These are phyloP conservation scores for Cyprinodon diabolis DNA, from an alignment of 2,797 vertebrate genomes.

Conservation along the genomic window DNA sequence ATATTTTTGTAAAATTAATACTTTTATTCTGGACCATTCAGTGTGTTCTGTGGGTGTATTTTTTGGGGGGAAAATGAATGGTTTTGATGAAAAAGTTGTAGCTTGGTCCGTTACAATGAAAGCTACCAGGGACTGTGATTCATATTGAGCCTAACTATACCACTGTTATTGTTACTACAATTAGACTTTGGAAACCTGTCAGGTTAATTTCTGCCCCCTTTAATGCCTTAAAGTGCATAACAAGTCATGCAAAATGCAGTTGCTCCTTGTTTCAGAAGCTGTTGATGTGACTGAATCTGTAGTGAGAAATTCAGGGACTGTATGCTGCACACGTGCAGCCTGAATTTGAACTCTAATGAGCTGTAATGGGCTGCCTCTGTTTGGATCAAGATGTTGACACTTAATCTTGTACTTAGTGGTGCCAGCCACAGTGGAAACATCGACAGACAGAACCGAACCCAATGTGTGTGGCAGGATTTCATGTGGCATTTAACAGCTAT, in stretches of 20 bases:
- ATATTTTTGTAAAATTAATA: too few species aligned
- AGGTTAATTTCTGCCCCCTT: neutral
- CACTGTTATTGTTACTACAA: neutral
- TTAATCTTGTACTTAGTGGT: constrained; percentile 11
- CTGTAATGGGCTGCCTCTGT: constrained; percentile 40
- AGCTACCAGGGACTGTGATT: neutral
- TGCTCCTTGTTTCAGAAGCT: neutral
- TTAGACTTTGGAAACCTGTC: neutral
- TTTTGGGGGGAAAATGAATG: too few species aligned
- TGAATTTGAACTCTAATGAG: constrained; percentile 39
- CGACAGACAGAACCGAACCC: constrained; percentile 36
- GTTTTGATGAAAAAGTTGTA: too few species aligned
- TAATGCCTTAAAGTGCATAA: neutral
- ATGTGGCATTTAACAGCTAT: constrained; percentile 67
- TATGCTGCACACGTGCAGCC: constrained; percentile 11
- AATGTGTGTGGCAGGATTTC: constrained; percentile 26
- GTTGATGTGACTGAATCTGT: constrained; percentile 14
- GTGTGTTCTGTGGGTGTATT: too few species aligned
- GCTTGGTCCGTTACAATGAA: too few species aligned
- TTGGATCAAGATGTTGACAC: constrained; percentile 25
- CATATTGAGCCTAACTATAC: neutral
- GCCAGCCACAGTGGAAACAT: constrained; percentile 62
- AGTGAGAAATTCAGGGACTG: constrained; percentile 3
- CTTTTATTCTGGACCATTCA: too few species aligned
- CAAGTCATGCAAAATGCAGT: neutral